Base-by-base conservation (phyloP, 2,113 vertebrate genomes). In the Chitala chitala region DNA sequence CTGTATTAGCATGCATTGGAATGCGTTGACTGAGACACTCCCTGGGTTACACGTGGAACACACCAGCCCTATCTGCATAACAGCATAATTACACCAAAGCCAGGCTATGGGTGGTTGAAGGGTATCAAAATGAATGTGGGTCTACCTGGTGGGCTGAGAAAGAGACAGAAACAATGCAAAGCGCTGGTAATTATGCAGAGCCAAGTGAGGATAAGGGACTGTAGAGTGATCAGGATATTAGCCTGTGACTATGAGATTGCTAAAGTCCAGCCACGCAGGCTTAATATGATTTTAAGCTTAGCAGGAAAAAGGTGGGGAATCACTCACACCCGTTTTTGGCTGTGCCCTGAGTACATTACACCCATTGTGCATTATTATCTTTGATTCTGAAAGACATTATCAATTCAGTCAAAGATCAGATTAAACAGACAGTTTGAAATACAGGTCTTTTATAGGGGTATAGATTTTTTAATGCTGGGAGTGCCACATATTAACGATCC, bases 261-360 rank as follows among this genome's bases (percentile, higher is more conserved):
- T 20, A 26, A 58, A 42, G 38, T 15, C 44, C 51, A 29, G 15
- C 12, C 70, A 56, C 20, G 53, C 51, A 56, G 36, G 53, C 44
- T 26, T 75, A 29, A 69, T 44, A 44, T 69, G 63, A 68, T 65
- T 78, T 76, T 44, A 74, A 33, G 56, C 17, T 71, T 75, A 55
- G 58, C 22, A n/a, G 38, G 1, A 36, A 78, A 71, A 75, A 71
- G 58, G 26, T 54, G 51, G 3, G 3, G 9, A 56, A 24, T 3
- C 55, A n/a, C 5, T 8, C 38, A 44, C 22, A 31, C 69, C 42
- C 22, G 9, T 59, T 29, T n/a, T 50, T 12, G 51, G 17, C 29
- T 24, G 40, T 10, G 5, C 44, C 58, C 42, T 15, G 8, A 66
- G 48, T 64, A 71, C 31, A 17, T 59, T 13, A 3, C 40, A 17